Percentiles rank a stretch among this genome's conserved stretches.
Conservation (phyloP, 2,113 vertebrate species). For the Mixornis gularis region DNA sequence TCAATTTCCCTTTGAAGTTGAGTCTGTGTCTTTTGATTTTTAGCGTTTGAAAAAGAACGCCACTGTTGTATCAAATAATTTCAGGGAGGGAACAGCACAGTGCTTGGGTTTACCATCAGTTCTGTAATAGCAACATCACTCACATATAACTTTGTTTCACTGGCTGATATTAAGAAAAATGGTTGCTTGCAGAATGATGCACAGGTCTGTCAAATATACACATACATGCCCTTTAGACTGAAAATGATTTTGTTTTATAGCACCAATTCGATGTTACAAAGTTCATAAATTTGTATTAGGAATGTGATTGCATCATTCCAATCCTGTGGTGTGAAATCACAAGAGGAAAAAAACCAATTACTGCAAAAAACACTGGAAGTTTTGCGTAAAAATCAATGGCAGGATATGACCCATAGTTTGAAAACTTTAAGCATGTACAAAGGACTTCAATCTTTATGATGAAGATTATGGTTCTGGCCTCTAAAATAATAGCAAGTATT, state of each 20-base stretch:
- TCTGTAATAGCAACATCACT: constrained; percentile 75
- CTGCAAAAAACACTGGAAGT: constrained; percentile 49
- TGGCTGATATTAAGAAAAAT: constrained; percentile 80
- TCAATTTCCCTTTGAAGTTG: constrained; percentile 67
- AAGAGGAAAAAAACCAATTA: constrained; percentile 61
- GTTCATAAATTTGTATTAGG: constrained; percentile 77
- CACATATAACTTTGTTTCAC: constrained; percentile 72
- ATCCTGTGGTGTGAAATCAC: constrained; percentile 35
- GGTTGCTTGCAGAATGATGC: constrained; percentile 62
- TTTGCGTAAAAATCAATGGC: constrained; percentile 68
- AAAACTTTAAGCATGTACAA: constrained; percentile 64
- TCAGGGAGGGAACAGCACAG: constrained; percentile 62
- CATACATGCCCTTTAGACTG: constrained; percentile 69
- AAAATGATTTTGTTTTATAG: constrained; percentile 74
- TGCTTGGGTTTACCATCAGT: constrained; percentile 58
- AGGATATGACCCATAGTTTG: constrained; percentile 59
- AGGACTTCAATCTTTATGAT: constrained; percentile 62
- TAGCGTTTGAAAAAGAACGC: constrained; percentile 42
- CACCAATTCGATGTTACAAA: constrained; percentile 67
- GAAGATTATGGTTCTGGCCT: constrained; percentile 36
- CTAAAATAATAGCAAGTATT: constrained; percentile 60
- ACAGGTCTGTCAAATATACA: constrained; percentile 71
- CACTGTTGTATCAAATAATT: constrained; percentile 59
- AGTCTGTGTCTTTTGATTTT: constrained; percentile 58
- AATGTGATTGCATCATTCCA: constrained; percentile 61